phyloP scores from a whole-genome alignment of 30 jellyfish, hydroid and myxozoan species.

The Pelagia noctiluca region DNA sequence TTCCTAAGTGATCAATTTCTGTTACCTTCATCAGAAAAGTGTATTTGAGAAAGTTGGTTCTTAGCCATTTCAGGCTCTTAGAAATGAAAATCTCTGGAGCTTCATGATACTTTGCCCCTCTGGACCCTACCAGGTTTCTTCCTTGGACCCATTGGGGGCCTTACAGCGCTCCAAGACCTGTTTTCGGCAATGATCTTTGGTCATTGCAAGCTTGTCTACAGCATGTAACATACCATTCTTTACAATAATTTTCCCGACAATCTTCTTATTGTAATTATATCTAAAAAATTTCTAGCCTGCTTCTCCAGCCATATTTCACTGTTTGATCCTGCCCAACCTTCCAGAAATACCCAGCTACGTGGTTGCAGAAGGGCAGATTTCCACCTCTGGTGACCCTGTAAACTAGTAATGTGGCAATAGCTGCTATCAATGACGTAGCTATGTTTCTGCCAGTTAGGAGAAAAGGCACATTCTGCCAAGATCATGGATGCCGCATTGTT shows the following conservation, averaged over 20 bases:
- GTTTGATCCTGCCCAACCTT: no score
- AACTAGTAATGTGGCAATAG: not conserved
- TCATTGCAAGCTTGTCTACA: not conserved
- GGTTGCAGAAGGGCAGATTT: not conserved
- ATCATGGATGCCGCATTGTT: not conserved
- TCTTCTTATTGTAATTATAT: not conserved
- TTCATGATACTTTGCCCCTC: no score
- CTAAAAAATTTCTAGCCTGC: not conserved
- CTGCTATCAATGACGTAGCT: not conserved
- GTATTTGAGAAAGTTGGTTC: no score
- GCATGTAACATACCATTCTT: no score
- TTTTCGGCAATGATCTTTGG: not conserved
- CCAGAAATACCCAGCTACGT: no score
- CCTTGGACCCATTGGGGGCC: not conserved
- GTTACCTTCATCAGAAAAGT: no score
- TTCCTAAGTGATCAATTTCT: no score
- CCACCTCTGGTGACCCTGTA: not conserved
- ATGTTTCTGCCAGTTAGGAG: not conserved
- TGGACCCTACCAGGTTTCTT: not conserved
- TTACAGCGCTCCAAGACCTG: not conserved
- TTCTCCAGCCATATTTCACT: not conserved
- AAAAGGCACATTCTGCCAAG: not conserved
- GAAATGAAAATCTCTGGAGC: no score
- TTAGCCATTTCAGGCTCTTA: no score
- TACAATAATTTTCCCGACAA: no score